Percentiles rank a stretch among this genome's conserved stretches.
phyloP scores from a whole-genome alignment of 1,140 invertebrate genomes.

The Tyrophagus putrescentiae region DNA sequence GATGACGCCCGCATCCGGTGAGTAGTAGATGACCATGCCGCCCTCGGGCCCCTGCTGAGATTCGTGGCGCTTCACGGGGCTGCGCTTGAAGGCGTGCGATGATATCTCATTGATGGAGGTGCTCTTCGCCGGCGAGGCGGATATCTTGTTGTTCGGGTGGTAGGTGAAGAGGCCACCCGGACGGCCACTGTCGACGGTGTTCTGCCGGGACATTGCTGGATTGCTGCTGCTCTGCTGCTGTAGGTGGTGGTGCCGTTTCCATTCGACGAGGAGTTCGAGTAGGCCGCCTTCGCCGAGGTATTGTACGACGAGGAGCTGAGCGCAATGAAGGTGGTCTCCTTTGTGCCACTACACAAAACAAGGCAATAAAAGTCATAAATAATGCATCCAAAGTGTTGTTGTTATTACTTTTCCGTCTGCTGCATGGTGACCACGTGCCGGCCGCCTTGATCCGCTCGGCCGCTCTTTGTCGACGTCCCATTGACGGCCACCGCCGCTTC shows the following conservation, averaged over 20 bases:
- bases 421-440: constrained; percentile 9
- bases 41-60: not conserved
- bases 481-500: too few species aligned
- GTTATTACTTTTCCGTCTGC: constrained; percentile 11
- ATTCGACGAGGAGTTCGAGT: too few species aligned
- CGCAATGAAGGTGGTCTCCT: constrained; percentile 19
- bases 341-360: constrained; percentile 19
- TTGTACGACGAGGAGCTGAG: not conserved
- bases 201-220: too few species aligned
- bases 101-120: constrained; percentile 17
- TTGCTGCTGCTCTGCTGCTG: too few species aligned
- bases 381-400: not conserved
- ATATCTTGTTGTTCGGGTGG: not conserved
- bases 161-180: not conserved
- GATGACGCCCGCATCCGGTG: constrained; percentile 14
- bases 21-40: constrained; percentile 23
- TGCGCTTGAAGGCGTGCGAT: not conserved
- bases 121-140: constrained; percentile 19
- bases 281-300: not conserved
- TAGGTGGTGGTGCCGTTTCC: too few species aligned
- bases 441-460: not conserved
- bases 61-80: not conserved
- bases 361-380: not conserved
- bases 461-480: too few species aligned
- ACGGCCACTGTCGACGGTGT: not conserved